Conservation (phyloP, 2,888 invertebrate genomes). For the Mythimna loreyi region DNA sequence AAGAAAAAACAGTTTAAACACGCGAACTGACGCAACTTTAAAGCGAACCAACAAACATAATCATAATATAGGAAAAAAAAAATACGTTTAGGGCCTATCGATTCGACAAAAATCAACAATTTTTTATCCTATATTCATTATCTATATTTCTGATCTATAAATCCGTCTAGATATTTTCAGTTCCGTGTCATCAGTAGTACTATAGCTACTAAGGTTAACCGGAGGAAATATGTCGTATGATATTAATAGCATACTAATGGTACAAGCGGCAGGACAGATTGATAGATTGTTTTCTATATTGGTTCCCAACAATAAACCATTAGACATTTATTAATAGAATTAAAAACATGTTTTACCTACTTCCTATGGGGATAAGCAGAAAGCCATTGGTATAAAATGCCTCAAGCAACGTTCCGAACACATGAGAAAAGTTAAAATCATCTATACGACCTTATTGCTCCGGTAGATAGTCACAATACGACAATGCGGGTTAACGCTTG, state of each 20-base stretch:
- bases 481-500: too few species aligned
- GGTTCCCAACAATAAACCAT: conserved; percentile 15
- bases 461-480: too few species aligned
- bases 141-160: neutral
- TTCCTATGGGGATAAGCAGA: neutral
- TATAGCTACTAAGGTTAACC: conserved; percentile 4
- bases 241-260: conserved; percentile 27
- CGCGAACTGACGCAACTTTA: too few species aligned
- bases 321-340: conserved; percentile 16
- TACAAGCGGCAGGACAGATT: neutral
- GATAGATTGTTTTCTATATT: conserved; percentile 23
- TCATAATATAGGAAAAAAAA: too few species aligned
- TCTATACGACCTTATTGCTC: too few species aligned
- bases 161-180: neutral
- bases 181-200: conserved; percentile 14
- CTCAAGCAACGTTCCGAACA: neutral
- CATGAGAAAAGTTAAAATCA: too few species aligned
- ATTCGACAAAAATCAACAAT: too few species aligned
- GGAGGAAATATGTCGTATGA: conserved; percentile 14
- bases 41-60: too few species aligned
- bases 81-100: too few species aligned
- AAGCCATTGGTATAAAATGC: neutral
- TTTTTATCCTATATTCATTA: too few species aligned
- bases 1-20: too few species aligned
- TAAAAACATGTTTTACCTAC: neutral